Evolutionary conservation across 1,140 invertebrate genomes (phyloP).

Genomic region (Coelopa frigida): DNA sequence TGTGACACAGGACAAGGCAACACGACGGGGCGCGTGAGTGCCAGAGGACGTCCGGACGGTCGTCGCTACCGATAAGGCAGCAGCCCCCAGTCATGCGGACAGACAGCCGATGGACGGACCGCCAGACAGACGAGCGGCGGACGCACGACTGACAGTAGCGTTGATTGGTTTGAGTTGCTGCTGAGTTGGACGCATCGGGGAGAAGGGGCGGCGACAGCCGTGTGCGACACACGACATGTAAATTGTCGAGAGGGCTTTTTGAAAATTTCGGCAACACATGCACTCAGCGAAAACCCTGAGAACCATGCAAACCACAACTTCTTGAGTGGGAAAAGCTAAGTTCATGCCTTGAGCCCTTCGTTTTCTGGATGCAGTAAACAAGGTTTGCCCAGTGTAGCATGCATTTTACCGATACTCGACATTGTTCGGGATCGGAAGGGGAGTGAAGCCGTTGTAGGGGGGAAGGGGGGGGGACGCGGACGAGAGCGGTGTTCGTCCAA

Average conservation of each 20-base stretch:
- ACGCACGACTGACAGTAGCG: slow-evolving; percentile 23
- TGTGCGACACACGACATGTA: slow-evolving; percentile 34
- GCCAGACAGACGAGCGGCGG: not conserved
- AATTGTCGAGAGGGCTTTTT: slow-evolving; percentile 29
- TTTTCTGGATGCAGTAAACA: no score
- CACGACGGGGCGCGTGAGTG: slow-evolving; percentile 33
- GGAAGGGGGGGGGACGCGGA: no score
- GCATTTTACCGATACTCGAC: no score
- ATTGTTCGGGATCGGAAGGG: no score
- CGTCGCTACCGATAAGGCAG: slow-evolving; percentile 40
- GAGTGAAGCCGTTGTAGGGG: no score
- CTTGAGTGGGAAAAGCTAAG: no score
- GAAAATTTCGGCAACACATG: no score
- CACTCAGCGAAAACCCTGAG: no score
- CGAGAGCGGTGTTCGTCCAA: no score
- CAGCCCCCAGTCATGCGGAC: not conserved
- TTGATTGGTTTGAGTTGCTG: slow-evolving; percentile 35
- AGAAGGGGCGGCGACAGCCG: not conserved
- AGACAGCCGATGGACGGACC: not conserved
- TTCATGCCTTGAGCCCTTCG: no score
- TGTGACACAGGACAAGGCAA: not conserved
- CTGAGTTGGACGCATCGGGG: slow-evolving; percentile 9
- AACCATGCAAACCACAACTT: no score
- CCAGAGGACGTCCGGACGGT: slow-evolving; percentile 41
- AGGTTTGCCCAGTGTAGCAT: no score